These are phyloP conservation scores for Mechanitis messenoides DNA, from an alignment of 2,888 invertebrate genomes.

Conservation along the genomic window DNA sequence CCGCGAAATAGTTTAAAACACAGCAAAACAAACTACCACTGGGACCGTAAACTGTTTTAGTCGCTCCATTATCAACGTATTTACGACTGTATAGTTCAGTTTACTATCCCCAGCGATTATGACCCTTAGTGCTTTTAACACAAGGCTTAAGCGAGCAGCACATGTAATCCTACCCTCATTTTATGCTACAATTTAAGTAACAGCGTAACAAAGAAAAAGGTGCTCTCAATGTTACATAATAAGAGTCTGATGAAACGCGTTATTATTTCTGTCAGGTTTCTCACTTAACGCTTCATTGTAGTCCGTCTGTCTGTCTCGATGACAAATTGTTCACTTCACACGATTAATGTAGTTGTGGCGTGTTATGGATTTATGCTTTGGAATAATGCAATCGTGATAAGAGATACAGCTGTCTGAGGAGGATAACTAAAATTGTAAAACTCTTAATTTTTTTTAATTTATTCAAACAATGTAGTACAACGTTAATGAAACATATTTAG, in stretches of 20 bases:
- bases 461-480: not conserved
- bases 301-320: slow-evolving; percentile 50
- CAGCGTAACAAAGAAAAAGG: slow-evolving; percentile 23
- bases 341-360: slow-evolving; percentile 60
- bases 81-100: slow-evolving; percentile 19
- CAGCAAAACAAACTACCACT: slow-evolving; percentile 24
- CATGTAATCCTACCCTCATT: slow-evolving; percentile 23
- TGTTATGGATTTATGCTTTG: slow-evolving; percentile 47
- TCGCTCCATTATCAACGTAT: slow-evolving; percentile 32
- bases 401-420: slow-evolving; percentile 8
- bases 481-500: not conserved
- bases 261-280: slow-evolving; percentile 24
- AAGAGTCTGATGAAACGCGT: slow-evolving; percentile 14
- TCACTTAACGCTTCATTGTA: slow-evolving; percentile 36
- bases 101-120: slow-evolving; percentile 14
- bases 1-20: slow-evolving; percentile 21
- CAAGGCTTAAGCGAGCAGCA: slow-evolving; percentile 11
- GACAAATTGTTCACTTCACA: slow-evolving; percentile 58
- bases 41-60: slow-evolving; percentile 29
- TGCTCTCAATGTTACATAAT: slow-evolving; percentile 20
- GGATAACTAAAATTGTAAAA: not conserved
- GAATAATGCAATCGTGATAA: slow-evolving; percentile 12
- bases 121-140: slow-evolving; percentile 14
- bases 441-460: no score
- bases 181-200: slow-evolving; percentile 27